Evolutionary conservation across 2,888 invertebrate genomes (phyloP), one percentile per base, ranked within the genome.

Genomic region (Ethmia dodecea): DNA sequence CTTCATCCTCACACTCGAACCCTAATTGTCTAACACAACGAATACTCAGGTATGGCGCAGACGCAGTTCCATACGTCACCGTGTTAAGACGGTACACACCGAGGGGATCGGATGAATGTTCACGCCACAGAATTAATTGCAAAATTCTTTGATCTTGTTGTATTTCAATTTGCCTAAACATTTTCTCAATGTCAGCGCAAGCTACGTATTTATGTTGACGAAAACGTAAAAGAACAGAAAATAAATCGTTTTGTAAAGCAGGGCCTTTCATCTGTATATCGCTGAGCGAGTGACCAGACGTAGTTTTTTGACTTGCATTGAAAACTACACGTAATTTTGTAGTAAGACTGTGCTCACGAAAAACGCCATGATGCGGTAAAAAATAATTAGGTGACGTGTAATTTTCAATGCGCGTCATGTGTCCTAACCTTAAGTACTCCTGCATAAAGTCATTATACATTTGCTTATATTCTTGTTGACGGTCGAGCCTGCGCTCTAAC

Each of bases 21-120:
- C 47, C 47, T 4, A 53, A 14, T 27, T 45, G 45, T 18, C 42
- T 34, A n/a, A 51, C 18, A 12, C 44, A 47, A 20, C 48, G 28
- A 3, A 42, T 42, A 8, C 43, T 47, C 9, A 54, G 25, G 27
- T 34, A 52, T 5, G 54, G 52, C 10, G 50, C 48, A 5, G 48
- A 39, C 1, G 44, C 35, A n/a, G 39, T 41, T 5, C 25, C 25
- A 11, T 25, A 25, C 8, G 25, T 25, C 8, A 25, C 25, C 5
- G 25, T 25, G 3, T 25, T 47, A 3, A 29, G n/a, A 10, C 3
- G 16, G 6, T 16, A 29, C 3, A 29, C 10, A 6, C 9, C 10
- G 10, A 29, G 10, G 3, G 16, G 29, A 16, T 29, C 29, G 5
- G n/a, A 10, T 3, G 29, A 11, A 3, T 29, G n/a, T 6, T 29